Evolutionary conservation across 2,888 invertebrate genomes (phyloP).

Genomic region (Pammene aurita): DNA sequence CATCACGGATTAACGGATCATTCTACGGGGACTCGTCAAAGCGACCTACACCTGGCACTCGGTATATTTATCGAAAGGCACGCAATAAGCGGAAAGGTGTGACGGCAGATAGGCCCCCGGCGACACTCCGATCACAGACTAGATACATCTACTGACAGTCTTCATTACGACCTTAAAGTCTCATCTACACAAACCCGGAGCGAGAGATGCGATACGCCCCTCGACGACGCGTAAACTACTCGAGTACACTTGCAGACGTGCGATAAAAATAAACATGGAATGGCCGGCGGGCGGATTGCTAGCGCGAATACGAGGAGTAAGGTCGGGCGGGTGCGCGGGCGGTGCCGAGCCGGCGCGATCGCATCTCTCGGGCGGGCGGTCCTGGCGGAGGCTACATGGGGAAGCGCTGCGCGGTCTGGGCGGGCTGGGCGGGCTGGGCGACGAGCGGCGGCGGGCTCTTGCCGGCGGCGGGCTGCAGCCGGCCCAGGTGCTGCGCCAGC

Average conservation of each 20-base stretch:
- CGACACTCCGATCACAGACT: conserved; percentile 82
- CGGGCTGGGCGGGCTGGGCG: too few species aligned
- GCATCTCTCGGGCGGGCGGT: conserved; percentile 43
- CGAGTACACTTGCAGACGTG: conserved; percentile 15
- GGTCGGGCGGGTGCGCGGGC: conserved; percentile 20
- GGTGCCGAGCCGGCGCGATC: background rate
- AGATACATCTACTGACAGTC: conserved; percentile 81
- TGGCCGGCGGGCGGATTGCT: conserved; percentile 32
- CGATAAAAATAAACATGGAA: conserved; percentile 9
- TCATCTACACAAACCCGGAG: conserved; percentile 63
- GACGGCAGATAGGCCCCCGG: conserved; percentile 80
- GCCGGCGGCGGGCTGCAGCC: conserved; percentile 45
- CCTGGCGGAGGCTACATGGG: conserved; percentile 40
- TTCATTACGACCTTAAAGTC: conserved; percentile 72
- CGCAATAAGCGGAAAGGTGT: conserved; percentile 81
- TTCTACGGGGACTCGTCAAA: conserved; percentile 59
- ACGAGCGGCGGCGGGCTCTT: conserved; percentile 53
- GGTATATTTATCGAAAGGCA: conserved; percentile 80
- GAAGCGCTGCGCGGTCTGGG: conserved; percentile 64
- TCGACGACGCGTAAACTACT: conserved; percentile 25
- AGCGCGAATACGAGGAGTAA: background rate
- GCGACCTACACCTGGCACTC: conserved; percentile 63
- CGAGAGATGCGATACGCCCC: conserved; percentile 57
- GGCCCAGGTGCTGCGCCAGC: conserved; percentile 86
- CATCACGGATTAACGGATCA: conserved; percentile 6